Evolutionary conservation across 2,797 vertebrate genomes (phyloP), one percentile per base, ranked within the genome.

Genomic region (Pangasius macronema): DNA sequence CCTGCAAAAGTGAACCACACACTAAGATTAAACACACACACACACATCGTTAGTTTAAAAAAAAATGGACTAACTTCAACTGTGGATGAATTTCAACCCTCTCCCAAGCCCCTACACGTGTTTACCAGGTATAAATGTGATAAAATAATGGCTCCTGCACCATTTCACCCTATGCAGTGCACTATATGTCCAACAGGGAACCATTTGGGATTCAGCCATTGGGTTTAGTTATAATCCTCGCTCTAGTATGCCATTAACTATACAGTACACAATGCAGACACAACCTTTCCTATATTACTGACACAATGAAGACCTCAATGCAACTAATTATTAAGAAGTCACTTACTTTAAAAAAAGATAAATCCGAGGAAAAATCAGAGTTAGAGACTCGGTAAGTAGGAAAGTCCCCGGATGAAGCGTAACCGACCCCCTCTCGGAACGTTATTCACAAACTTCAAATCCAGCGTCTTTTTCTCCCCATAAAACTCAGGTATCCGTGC

Each of bases 381-480:
- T 39, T 39, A 2, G 77, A n/a, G 46, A 51, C 46, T 76, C 46
- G 6, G 51, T 42, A 63, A 76, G 14, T 27, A 51, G 42, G n/a
- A 27, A 79, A 73, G 79, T 55, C 57, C 63, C 63, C 70, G 76
- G 72, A 85, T 80, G 86, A 42, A 88, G 85, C 70, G 53, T 51
- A 79, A 39, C 77, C 70, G 65, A 80, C 80, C 46, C 73, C 65
- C 85, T 89, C 85, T 67, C 76, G 27, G 70, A 61, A 51, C 77
- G 70, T 80, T 86, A 90, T 67, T 79, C 89, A 59, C 84, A 84
- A 88, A 85, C 84, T 84, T 85, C 39, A 42, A 33, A 61, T 85
- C 53, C 75, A 67, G 59, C 24, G 87, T 53, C 5, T 49, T 70
- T 20, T 61, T 55, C 85, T 55, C 79, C 30, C 27, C 83, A 81